phyloP scores from a whole-genome alignment of 2,797 vertebrate species.

The Bucorvus abyssinicus region DNA sequence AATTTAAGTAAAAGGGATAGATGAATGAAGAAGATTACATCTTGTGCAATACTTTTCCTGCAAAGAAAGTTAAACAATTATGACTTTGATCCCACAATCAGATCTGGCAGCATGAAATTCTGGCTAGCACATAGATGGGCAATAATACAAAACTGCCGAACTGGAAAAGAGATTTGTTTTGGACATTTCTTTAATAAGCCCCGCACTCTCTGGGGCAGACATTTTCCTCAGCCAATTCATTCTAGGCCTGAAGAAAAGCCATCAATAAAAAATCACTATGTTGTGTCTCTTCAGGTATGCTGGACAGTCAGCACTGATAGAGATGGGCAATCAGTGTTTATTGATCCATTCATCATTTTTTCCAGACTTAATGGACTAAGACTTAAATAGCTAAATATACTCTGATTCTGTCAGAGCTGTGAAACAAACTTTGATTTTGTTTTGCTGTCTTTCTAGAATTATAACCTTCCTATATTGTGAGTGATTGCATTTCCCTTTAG shows the following conservation, averaged over 20 bases:
- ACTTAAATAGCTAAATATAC: not conserved
- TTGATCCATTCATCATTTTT: not conserved
- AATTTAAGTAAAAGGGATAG: not conserved
- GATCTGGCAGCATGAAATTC: not conserved
- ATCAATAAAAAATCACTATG: not conserved
- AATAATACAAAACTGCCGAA: not conserved
- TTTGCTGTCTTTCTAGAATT: not conserved
- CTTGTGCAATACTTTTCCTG: not conserved
- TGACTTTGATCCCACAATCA: slow-evolving; percentile 3
- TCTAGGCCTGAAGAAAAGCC: not conserved
- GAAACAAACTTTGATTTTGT: not conserved
- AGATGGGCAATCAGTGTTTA: not conserved
- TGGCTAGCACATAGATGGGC: not conserved
- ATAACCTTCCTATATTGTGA: not conserved
- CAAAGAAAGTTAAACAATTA: not conserved
- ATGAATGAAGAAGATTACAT: not conserved
- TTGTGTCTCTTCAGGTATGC: not conserved
- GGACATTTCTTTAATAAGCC: not conserved
- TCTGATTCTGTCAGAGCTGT: not conserved
- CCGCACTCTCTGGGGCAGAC: not conserved
- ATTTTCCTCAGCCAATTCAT: not conserved
- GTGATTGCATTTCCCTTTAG: not conserved
- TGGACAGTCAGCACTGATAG: not conserved
- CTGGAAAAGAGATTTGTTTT: not conserved
- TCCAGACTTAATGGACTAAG: not conserved